These are phyloP conservation scores for Philopedon plagiatum DNA, from an alignment of 2,888 invertebrate species.

Conservation along the genomic window DNA sequence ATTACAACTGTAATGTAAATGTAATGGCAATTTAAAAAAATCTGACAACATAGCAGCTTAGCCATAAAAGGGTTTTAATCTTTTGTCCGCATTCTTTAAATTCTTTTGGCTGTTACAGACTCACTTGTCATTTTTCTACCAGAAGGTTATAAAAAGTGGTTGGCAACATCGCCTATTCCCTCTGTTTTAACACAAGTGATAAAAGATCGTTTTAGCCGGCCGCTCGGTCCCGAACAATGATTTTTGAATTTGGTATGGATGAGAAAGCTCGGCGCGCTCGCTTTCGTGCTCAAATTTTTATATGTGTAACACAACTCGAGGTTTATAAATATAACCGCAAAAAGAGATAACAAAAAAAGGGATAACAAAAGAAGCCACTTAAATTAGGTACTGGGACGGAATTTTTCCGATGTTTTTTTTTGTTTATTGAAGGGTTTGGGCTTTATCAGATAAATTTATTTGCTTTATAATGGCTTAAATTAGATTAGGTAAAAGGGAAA, in stretches of 20 bases:
- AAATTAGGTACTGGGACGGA: conserved; percentile 11
- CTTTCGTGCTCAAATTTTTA: conserved; percentile 11
- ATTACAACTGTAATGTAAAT: too few relatives aligned
- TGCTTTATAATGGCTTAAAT: neutral
- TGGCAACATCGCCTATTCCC: neutral
- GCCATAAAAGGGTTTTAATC: too few relatives aligned
- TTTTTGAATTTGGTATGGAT: conserved; percentile 19
- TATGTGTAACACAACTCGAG: conserved; percentile 9
- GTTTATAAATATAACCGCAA: conserved; percentile 20
- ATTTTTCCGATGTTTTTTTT: conserved; percentile 10
- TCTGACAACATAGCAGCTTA: too few relatives aligned
- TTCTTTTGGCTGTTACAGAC: too few relatives aligned
- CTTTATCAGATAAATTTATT: conserved; percentile 10
- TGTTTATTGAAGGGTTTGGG: neutral
- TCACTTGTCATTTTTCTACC: too few relatives aligned
- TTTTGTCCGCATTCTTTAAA: too few relatives aligned
- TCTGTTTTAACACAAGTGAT: conserved; percentile 12
- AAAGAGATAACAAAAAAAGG: conserved; percentile 13
- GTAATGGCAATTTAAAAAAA: too few relatives aligned
- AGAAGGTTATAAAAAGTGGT: neutral
- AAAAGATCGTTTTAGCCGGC: conserved; percentile 6
- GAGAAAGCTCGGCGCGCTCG: conserved; percentile 1
- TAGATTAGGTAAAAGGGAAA: neutral
- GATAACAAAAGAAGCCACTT: conserved; percentile 18
- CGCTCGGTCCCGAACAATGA: conserved; percentile 12